Evolutionary conservation across 2,113 vertebrate genomes (phyloP), one percentile per base, ranked within the genome.

Genomic region (Naja naja): DNA sequence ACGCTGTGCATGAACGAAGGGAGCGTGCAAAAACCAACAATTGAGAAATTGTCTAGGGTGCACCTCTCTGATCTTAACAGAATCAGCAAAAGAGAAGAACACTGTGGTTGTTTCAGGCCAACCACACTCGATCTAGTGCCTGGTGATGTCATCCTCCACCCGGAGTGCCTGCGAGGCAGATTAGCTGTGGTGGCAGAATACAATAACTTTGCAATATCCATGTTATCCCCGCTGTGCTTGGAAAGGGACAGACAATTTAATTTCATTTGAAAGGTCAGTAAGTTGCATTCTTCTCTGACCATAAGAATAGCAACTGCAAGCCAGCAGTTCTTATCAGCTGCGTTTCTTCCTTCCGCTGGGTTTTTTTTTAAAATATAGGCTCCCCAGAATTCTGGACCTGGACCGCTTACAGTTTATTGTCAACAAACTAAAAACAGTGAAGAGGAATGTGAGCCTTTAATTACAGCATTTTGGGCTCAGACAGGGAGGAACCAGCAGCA

Each of bases 381-480:
- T 95, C 58, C 52, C 49, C 43, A 1, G 56, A 58, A 93, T 60
- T 64, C 7, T 53, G 27, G 95, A 95, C 4, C 87, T 9, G 93
- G 91, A 20, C 60, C 94, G 95, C 56, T 92, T 74, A 88, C 95
- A 95, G 96, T 74, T 90, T 92, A n/a, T 96, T 27, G 20, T 74
- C 74, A 95, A 30, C 2, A 96, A 87, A 95, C 53, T 95, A 52
- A 95, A 96, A 88, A 94, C 94, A 53, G 90, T 85, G 3, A 6
- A 52, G 89, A 92, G 69, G 91, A 91, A 94, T 69, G 85, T n/a
- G 4, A 96, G 91, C 95, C 74, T 97, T 97, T 88, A 93, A 92
- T 95, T 96, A 92, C 30, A 93, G 91, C 91, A 55, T 0, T 96
- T 96, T 97, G 25, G 94, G 92, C 39, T 94, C 2, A n/a, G 90